Base-by-base conservation (phyloP, 2,888 invertebrate genomes). In the Dicycla oo region DNA sequence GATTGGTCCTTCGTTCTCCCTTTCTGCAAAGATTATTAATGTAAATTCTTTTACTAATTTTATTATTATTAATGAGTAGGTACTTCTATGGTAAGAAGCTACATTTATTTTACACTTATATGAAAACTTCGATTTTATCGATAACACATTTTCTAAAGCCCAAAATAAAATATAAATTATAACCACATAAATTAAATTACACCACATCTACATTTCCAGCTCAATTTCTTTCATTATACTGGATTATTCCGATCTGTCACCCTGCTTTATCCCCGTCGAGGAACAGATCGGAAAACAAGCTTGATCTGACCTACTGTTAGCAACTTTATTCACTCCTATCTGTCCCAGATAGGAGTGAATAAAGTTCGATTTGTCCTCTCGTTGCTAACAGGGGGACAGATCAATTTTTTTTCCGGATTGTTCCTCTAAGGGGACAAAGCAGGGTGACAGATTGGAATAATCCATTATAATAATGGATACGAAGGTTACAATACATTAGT, bases 401-500 rank as follows among this genome's bases (percentile, higher is more conserved):
- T n/a, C n/a, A n/a, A n/a, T n/a, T n/a, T n/a, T n/a, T n/a, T n/a
- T n/a, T n/a, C n/a, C n/a, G n/a, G n/a, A n/a, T n/a, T n/a, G n/a
- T n/a, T n/a, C n/a, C n/a, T n/a, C n/a, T n/a, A n/a, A n/a, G n/a
- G n/a, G n/a, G n/a, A n/a, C n/a, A n/a, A n/a, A n/a, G n/a, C n/a
- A n/a, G n/a, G n/a, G n/a, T n/a, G n/a, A n/a, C n/a, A n/a, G n/a
- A n/a, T n/a, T n/a, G n/a, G n/a, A n/a, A n/a, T n/a, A n/a, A n/a
- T n/a, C n/a, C n/a, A n/a, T n/a, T 70, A 68, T 20, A 51, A 70
- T 75, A 80, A 81, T 83, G 71, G 78, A 77, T 81, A 54, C 78
- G 84, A 86, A 87, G 86, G 86, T 85, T 83, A 81, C 77, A 79
- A 79, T 69, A 75, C 30, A 80, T 85, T 75, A 78, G 81, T 86